Conservation (phyloP, 2,113 vertebrate species). For the Indicator maculatus region DNA sequence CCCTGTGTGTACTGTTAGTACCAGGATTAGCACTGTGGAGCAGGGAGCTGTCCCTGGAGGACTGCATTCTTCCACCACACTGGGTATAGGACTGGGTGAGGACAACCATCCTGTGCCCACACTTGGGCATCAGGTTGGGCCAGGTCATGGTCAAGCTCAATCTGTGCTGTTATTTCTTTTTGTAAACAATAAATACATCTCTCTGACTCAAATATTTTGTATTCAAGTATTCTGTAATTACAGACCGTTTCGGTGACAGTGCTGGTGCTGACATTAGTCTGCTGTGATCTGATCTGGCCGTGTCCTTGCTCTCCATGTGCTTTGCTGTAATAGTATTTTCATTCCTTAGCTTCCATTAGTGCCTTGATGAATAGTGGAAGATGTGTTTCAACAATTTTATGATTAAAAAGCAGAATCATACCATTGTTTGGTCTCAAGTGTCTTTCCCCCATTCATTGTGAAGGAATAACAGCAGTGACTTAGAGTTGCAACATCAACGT, state of each 20-base stretch:
- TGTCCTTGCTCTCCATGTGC: not conserved
- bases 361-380: not conserved
- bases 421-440: not conserved
- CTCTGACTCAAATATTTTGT: not conserved
- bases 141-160: not conserved
- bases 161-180: not conserved
- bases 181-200: not conserved
- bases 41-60: not conserved
- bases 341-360: not conserved
- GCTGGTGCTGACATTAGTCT: not conserved
- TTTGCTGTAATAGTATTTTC: not conserved
- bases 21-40: not conserved
- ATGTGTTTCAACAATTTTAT: not conserved
- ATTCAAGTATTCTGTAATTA: not conserved
- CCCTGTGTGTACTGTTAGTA: not conserved
- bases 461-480: not conserved
- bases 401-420: constrained; percentile 31
- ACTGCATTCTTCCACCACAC: not conserved
- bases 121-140: not conserved
- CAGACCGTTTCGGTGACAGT: fast-evolving
- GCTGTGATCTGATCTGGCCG: not conserved
- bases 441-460: not conserved
- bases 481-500: not conserved
- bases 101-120: fast-evolving
- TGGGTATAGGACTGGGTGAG: not conserved